Evolutionary conservation across 2,797 vertebrate species (phyloP).

Genomic region (Alca torda): DNA sequence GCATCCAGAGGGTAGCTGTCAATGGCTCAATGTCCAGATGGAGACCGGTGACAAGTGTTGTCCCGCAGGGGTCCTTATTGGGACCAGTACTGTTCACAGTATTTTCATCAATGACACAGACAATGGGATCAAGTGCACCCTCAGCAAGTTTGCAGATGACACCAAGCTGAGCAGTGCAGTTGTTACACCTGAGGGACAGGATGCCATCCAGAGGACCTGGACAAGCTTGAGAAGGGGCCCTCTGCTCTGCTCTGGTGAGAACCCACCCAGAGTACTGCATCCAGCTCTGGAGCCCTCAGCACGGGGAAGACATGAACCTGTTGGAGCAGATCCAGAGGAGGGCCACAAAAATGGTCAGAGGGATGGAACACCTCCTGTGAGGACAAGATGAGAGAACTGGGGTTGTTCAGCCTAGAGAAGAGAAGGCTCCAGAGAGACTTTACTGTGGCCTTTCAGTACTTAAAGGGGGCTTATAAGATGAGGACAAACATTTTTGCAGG

Average conservation of each 20-base stretch:
- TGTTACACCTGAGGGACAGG: neutral
- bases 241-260: neutral
- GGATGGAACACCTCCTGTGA: neutral
- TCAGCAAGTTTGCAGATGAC: no score
- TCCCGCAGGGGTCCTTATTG: neutral
- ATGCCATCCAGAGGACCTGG: neutral
- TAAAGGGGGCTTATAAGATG: neutral
- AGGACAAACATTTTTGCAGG: neutral
- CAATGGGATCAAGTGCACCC: neutral
- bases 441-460: neutral
- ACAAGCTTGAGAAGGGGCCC: neutral
- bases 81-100: neutral
- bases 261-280: neutral
- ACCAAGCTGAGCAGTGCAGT: neutral
- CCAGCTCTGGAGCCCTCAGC: neutral
- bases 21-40: neutral
- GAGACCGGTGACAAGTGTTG: neutral
- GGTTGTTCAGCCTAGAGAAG: neutral
- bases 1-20: neutral
- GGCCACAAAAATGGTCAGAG: neutral
- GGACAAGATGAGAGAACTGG: neutral
- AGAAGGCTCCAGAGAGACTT: neutral
- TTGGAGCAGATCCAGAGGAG: neutral
- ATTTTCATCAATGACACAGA: neutral
- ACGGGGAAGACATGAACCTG: neutral